These are phyloP conservation scores for Tylochromis polylepis DNA, from an alignment of 2,113 vertebrate genomes.

Conservation along the genomic window DNA sequence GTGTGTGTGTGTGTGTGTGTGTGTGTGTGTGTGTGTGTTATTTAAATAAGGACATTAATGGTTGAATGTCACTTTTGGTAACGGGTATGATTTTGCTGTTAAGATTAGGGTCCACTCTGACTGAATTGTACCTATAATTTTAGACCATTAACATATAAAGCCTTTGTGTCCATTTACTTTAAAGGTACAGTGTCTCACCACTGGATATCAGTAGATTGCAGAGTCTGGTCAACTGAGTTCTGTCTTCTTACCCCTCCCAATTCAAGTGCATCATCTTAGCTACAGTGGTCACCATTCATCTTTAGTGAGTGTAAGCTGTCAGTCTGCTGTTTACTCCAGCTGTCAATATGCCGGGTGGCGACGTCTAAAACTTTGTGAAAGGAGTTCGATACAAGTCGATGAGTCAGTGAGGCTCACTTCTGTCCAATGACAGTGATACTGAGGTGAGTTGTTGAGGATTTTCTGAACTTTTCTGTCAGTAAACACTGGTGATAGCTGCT, in stretches of 20 bases:
- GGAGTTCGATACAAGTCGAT: background rate
- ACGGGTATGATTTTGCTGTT: background rate
- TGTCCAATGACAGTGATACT: background rate
- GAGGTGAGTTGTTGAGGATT: background rate
- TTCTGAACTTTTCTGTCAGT: background rate
- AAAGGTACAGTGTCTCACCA: background rate
- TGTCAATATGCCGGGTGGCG: fast-evolving
- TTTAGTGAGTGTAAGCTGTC: background rate
- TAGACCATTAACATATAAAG: background rate
- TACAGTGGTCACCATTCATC: background rate
- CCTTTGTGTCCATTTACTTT: background rate
- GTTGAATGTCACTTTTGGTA: background rate
- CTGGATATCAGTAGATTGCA: background rate
- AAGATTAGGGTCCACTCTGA: background rate
- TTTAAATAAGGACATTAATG: background rate
- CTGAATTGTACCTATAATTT: background rate
- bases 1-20: no score
- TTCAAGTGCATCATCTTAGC: background rate
- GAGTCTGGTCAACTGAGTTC: background rate
- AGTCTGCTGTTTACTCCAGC: background rate
- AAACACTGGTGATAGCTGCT: background rate
- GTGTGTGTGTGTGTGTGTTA: no score
- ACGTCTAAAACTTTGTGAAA: background rate
- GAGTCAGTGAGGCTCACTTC: background rate
- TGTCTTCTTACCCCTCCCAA: background rate